Evolutionary conservation across 1,140 invertebrate genomes (phyloP).

Genomic region (Drosophila obscura): DNA sequence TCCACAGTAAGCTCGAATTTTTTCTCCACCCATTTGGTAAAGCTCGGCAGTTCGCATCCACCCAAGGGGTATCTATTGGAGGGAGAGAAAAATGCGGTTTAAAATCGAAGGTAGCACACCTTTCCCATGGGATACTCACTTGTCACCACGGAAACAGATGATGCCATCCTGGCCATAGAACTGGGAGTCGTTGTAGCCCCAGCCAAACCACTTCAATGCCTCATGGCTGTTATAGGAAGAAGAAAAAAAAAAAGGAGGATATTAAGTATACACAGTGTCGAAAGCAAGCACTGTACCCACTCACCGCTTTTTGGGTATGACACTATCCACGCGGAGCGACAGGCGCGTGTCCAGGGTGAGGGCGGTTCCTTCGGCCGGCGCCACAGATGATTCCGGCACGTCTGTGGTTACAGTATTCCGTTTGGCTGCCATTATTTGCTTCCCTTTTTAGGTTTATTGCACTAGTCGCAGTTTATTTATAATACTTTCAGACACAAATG

Average conservation of each 20-base stretch:
- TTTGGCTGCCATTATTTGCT: conserved; percentile 44
- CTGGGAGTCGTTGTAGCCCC: conserved; percentile 97
- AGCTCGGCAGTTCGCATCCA: conserved; percentile 89
- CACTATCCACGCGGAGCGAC: conserved; percentile 68
- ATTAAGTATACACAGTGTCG: too few relatives aligned
- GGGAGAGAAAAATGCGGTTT: conserved; percentile 85
- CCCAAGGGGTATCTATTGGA: conserved; percentile 91
- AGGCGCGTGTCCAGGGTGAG: conserved; percentile 65
- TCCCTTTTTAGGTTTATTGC: conserved; percentile 1
- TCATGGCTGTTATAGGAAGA: conserved; percentile 87
- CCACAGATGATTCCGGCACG: conserved; percentile 40
- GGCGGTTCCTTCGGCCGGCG: conserved; percentile 49
- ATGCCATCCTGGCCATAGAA: conserved; percentile 88
- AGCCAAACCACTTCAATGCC: conserved; percentile 98
- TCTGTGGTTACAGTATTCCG: conserved; percentile 67
- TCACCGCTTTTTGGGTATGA: conserved; percentile 77
- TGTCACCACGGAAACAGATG: conserved; percentile 87
- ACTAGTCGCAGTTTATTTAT: conserved; percentile 1
- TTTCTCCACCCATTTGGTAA: conserved; percentile 92
- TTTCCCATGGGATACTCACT: conserved; percentile 35
- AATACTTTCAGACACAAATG: conserved; percentile 20
- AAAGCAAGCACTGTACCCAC: not conserved
- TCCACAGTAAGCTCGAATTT: conserved; percentile 89
- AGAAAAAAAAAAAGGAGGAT: conserved; percentile 3
- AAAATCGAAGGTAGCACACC: not conserved